These are phyloP conservation scores for Hydrochoerus hydrochaeris DNA, from an alignment of 2,113 vertebrate genomes.

Conservation along the genomic window DNA sequence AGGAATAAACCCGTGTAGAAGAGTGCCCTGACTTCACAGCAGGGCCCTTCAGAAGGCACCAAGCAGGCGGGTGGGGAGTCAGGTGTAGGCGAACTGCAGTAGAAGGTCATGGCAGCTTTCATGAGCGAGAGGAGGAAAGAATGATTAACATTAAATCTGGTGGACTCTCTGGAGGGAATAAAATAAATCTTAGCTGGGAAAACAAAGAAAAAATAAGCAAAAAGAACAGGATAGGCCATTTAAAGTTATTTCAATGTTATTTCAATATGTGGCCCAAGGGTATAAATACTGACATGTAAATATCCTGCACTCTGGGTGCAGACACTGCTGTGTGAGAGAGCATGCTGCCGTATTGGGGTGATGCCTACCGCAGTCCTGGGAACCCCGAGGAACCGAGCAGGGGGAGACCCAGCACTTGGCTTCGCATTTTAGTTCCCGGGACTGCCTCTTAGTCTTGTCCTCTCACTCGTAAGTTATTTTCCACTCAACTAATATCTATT, in stretches of 20 bases:
- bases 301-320: background rate
- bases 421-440: constrained; percentile 20
- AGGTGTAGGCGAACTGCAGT: constrained; percentile 4
- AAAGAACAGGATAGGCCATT: background rate
- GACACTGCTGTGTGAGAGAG: background rate
- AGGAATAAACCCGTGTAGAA: background rate
- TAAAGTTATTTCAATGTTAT: constrained; percentile 42
- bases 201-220: constrained; percentile 37
- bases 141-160: background rate
- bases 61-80: background rate
- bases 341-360: background rate
- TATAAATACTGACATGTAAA: background rate
- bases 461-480: background rate
- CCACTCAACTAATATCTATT: background rate
- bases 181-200: constrained; percentile 45
- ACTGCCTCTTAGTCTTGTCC: background rate
- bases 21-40: background rate
- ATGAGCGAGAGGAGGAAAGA: constrained; percentile 20
- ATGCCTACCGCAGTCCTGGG: background rate
- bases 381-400: background rate
- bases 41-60: background rate
- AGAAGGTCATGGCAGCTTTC: constrained; percentile 21
- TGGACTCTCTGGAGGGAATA: background rate
- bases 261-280: background rate
- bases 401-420: background rate